Percentiles rank a stretch among this genome's conserved stretches.
These are phyloP conservation scores for Sarcophilus harrisii DNA, from an alignment of 2,797 vertebrate species.

Conservation along the genomic window DNA sequence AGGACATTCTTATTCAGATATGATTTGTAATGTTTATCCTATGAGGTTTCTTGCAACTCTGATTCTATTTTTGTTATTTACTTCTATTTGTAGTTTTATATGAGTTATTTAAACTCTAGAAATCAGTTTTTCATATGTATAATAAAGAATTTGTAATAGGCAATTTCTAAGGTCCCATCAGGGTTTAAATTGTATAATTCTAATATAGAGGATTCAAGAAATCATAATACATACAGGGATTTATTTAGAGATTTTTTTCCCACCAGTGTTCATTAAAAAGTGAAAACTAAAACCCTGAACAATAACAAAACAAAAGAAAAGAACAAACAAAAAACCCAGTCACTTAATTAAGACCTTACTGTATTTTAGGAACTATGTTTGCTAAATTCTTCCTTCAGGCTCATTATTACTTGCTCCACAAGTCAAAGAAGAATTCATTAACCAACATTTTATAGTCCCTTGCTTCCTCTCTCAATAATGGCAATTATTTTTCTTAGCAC, in stretches of 20 bases:
- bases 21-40: not conserved
- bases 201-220: not conserved
- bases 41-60: not conserved
- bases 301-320: not conserved
- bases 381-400: not conserved
- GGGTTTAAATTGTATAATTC: not conserved
- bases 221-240: not conserved
- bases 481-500: not conserved
- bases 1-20: not conserved
- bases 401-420: not conserved
- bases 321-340: not conserved
- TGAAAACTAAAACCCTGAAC: not conserved
- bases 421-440: not conserved
- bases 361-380: not conserved
- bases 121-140: not conserved
- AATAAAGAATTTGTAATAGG: not conserved
- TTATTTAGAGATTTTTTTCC: not conserved
- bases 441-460: not conserved
- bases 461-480: not conserved
- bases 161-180: not conserved
- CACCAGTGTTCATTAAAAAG: not conserved
- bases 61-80: not conserved
- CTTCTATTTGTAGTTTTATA: not conserved
- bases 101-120: not conserved
- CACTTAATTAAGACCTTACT: not conserved